Base-by-base conservation (phyloP, 2,888 invertebrate species). In the Ceramica pisi region DNA sequence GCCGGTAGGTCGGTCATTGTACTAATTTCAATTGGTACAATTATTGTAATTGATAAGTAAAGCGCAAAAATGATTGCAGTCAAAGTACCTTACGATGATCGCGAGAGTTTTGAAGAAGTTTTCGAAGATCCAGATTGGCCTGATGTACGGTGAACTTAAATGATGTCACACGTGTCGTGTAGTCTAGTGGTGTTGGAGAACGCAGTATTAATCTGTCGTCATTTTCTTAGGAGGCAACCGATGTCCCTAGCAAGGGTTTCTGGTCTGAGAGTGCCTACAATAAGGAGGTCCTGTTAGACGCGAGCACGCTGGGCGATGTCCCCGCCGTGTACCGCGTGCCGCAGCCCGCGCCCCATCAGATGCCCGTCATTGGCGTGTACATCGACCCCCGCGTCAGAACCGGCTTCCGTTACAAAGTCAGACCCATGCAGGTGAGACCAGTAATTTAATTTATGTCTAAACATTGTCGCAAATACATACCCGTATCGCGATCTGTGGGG, bases 351-450 rank as follows among this genome's bases (percentile, higher is more conserved):
- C 93, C 96, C 9, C 96, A 97, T 86, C 97, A 97, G 90, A 95
- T 97, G 90, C 97, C 97, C 0, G 97, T 97, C 65, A 96, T 97
- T 88, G 98, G 98, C 65, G 97, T 98, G 67, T 97, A 97, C 92
- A 96, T 98, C 83, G 98, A 98, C 93, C 96, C 97, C 69, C 95
- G 97, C 69, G 97, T 98, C 78, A 95, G 97, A 83, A 97, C 98
- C 80, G 98, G 98, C 82, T 98, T 98, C 95, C 96, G 97, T 91
- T 98, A 98, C 96, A 96, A 97, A 93, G 97, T 97, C 79, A 96
- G 97, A 88, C 97, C 97, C 2, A 95, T 97, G 91, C 97, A 97
- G 92, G 96, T 96, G 90, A 96, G 96, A 94, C 85, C 84, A 94
- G 90, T 90, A 88, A 89, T 90, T 88, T 88, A 85, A 88, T 88